phyloP scores from a whole-genome alignment of 2,888 invertebrate genomes.

The Lamellibrachia satsuma region DNA sequence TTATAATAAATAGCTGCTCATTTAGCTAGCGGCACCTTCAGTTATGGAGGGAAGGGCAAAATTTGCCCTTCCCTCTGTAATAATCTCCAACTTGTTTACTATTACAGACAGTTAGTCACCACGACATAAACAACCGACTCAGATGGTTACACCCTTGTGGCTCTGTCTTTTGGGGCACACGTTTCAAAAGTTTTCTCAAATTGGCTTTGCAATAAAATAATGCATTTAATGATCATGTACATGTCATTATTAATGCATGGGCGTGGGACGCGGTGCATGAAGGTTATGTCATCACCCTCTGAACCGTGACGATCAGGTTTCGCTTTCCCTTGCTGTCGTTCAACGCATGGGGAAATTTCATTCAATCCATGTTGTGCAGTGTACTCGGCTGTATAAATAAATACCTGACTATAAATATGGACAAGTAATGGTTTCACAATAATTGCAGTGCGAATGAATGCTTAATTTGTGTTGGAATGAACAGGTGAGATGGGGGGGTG shows the following conservation, averaged over 20 bases:
- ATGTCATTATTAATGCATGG: background rate
- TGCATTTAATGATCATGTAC: background rate
- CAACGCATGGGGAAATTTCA: too few species aligned
- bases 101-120: background rate
- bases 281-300: background rate
- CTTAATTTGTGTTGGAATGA: too few species aligned
- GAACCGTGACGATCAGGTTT: background rate
- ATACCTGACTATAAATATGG: too few species aligned
- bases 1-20: background rate
- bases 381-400: too few species aligned
- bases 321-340: background rate
- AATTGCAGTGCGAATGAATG: too few species aligned
- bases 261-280: background rate
- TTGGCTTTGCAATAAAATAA: background rate
- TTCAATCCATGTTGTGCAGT: too few species aligned
- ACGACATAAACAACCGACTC: background rate
- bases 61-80: background rate
- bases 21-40: background rate
- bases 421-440: too few species aligned
- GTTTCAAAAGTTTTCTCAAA: background rate
- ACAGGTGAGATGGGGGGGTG: too few species aligned
- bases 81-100: background rate
- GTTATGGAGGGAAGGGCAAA: background rate
- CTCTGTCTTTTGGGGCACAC: background rate
- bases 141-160: background rate